Base-by-base conservation (phyloP, 1,140 invertebrate genomes). In the Thaumetopoea pityocampa region DNA sequence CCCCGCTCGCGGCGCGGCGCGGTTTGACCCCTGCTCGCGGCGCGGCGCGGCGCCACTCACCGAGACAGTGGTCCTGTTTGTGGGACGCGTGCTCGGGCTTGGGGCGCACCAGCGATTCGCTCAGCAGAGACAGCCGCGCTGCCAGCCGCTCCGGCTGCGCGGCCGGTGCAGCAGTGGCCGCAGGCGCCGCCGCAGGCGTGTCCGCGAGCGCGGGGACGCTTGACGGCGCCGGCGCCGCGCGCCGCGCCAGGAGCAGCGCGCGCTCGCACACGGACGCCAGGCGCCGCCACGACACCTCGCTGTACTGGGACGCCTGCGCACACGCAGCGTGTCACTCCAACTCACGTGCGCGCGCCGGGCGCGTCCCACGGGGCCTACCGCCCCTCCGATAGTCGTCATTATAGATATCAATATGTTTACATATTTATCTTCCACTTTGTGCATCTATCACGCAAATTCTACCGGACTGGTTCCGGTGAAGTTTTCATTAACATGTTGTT, bases 121-220 rank as follows among this genome's bases (percentile, higher is more conserved):
- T 68, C 8, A 81, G 62, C 42, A 80, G 44, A 1, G 76, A 80
- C 27, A 77, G 48, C 0, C 72, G 51, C 4, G 72, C 63, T 4
- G 36, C 34, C 7, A 76, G 30, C 32, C 42, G 44, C 17, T 18
- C 14, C 9, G 26, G 27, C 1, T 49, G 38, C 27, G 17, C 34
- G 12, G n/a, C n/a, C 19, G 6, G 32, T 8, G 20, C 19, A n/a
- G n/a, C n/a, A n/a, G n/a, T n/a, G n/a, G n/a, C n/a, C n/a, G n/a
- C 29, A 4, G 10, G 9, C 19, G 22, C 10, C 3, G 24, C 7
- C 20, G n/a, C 19, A 14, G 8, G 33, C 18, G 18, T 6, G 11
- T 8, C 27, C 11, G 35, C 30, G 14, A 24, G 23, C 11, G 15
- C 24, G 26, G 12, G 7, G 15, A 10, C 24, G 0, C 12, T 40